Evolutionary conservation across 1,140 invertebrate genomes (phyloP).

Genomic region (Hestina assimilis): DNA sequence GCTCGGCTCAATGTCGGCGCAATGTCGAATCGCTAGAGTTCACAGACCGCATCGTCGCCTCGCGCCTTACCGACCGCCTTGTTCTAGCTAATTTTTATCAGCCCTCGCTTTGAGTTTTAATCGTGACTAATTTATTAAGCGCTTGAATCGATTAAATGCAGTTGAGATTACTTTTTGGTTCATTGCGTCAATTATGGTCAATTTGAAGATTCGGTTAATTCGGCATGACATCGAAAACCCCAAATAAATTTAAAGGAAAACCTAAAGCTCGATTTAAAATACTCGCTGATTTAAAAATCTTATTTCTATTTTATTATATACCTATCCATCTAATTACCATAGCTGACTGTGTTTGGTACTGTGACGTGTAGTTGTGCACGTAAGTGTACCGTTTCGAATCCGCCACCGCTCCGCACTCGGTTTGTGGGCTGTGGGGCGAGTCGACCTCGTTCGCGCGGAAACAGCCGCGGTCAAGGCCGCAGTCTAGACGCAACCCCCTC

Average conservation of each 20-base stretch:
- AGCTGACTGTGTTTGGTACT: neutral
- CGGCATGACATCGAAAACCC: neutral
- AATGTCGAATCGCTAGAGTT: conserved; percentile 71
- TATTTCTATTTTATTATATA: no score
- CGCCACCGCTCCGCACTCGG: conserved; percentile 47
- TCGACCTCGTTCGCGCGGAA: conserved; percentile 67
- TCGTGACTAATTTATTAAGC: conserved; percentile 2
- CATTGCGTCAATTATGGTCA: neutral
- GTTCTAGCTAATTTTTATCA: conserved; percentile 55
- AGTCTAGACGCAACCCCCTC: conserved; percentile 66
- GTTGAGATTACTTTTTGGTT: neutral
- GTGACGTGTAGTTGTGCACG: neutral
- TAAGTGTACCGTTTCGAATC: conserved; percentile 25
- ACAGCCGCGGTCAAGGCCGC: conserved; percentile 71
- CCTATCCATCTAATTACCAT: no score
- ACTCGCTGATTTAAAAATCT: no score
- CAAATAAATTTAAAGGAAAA: no score
- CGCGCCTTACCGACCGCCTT: conserved; percentile 53
- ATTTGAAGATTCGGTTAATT: neutral
- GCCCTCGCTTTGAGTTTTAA: conserved; percentile 9
- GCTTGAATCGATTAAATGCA: neutral
- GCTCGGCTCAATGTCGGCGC: conserved; percentile 69
- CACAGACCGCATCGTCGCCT: conserved; percentile 59
- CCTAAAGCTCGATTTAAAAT: no score
- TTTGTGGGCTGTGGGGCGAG: conserved; percentile 58